A percentile compares a stretch with the other conserved stretches of the same genome.
These are phyloP conservation scores for Drosophila heteroneura DNA, from an alignment of 2,888 invertebrate genomes.

Conservation along the genomic window DNA sequence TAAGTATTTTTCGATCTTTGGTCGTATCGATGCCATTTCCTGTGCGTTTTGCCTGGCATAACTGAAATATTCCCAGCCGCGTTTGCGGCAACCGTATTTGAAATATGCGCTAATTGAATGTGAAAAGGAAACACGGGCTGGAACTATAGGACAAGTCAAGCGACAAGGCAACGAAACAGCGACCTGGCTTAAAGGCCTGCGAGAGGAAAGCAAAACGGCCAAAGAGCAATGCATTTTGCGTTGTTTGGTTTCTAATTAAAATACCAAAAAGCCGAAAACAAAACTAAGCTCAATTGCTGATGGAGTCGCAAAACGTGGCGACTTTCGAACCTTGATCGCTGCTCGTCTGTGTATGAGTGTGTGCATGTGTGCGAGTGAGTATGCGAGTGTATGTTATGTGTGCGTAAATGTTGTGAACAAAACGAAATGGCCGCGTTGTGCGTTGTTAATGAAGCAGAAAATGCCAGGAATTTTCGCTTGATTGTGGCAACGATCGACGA, in stretches of 20 bases:
- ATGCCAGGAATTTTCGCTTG: constrained; percentile 78
- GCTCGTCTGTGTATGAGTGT: neutral
- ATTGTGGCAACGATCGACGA: constrained; percentile 60
- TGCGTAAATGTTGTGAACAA: constrained; percentile 64
- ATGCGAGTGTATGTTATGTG: constrained; percentile 5
- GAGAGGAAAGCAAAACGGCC: constrained; percentile 59
- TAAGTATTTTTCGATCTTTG: constrained; percentile 16
- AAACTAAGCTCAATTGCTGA: constrained; percentile 70
- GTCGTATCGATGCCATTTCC: constrained; percentile 54
- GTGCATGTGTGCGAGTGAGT: neutral
- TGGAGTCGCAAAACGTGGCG: constrained; percentile 39
- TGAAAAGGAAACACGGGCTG: constrained; percentile 67
- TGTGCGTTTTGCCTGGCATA: constrained; percentile 51
- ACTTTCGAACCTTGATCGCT: constrained; percentile 29
- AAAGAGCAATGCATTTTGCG: constrained; percentile 72
- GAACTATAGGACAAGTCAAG: constrained; percentile 16
- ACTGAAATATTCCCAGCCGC: constrained; percentile 52
- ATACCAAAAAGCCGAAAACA: constrained; percentile 64
- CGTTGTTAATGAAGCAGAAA: constrained; percentile 80
- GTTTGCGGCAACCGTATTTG: constrained; percentile 58
- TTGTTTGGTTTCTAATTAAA: constrained; percentile 80
- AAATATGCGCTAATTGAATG: constrained; percentile 78
- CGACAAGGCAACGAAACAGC: constrained; percentile 11
- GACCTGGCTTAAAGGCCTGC: constrained; percentile 16
- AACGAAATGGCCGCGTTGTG: constrained; percentile 73